These are phyloP conservation scores for Heliconius sara DNA, from an alignment of 2,888 invertebrate genomes.

Conservation along the genomic window DNA sequence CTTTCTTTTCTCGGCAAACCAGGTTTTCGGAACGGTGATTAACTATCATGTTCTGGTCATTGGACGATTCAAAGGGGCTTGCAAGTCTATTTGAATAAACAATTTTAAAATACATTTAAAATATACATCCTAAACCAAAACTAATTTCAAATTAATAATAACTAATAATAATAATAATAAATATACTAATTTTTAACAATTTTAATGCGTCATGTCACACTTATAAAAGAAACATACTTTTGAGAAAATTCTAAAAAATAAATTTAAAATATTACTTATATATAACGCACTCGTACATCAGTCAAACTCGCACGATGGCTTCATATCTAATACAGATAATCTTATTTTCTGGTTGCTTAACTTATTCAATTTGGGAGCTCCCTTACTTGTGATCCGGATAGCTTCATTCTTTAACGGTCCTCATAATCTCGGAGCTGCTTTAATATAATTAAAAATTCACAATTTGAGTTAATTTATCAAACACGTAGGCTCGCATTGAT, in stretches of 20 bases:
- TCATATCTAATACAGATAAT: slow-evolving; percentile 2
- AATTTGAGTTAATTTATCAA: slow-evolving; percentile 33
- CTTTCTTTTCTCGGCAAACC: too few relatives aligned
- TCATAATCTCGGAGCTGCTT: slow-evolving; percentile 27
- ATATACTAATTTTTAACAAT: neutral
- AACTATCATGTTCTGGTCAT: too few relatives aligned
- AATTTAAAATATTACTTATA: too few relatives aligned
- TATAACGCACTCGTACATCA: too few relatives aligned
- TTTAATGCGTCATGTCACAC: neutral
- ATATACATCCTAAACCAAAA: neutral
- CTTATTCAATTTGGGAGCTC: slow-evolving; percentile 17
- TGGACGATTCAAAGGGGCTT: too few relatives aligned
- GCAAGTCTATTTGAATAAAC: too few relatives aligned
- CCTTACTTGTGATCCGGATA: neutral
- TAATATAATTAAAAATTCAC: slow-evolving; percentile 34
- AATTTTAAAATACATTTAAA: too few relatives aligned
- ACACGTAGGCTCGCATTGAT: slow-evolving; percentile 16
- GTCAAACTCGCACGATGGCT: neutral
- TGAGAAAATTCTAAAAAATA: too few relatives aligned
- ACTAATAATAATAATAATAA: too few relatives aligned
- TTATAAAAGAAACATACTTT: too few relatives aligned
- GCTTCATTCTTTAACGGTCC: slow-evolving; percentile 12
- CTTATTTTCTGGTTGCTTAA: slow-evolving; percentile 18
- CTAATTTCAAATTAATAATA: neutral
- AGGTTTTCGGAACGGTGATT: too few relatives aligned